Percentiles rank a stretch among this genome's conserved stretches.
Conservation (phyloP, 2,888 invertebrate species). For the Biston stratarius region DNA sequence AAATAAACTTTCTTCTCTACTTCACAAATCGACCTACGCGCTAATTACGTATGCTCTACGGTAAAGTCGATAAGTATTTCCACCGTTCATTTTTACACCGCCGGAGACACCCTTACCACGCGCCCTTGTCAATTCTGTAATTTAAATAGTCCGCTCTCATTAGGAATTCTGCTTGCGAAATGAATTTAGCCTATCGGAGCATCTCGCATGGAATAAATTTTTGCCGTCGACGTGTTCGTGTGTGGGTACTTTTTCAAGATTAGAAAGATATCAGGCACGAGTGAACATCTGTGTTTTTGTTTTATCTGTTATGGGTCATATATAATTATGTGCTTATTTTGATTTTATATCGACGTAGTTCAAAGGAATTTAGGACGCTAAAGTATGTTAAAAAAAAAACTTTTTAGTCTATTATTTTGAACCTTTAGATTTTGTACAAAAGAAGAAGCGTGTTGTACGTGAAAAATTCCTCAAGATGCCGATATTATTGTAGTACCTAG, state of each 20-base stretch:
- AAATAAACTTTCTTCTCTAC: no score
- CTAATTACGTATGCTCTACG: slow-evolving; percentile 6
- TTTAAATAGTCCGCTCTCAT: slow-evolving; percentile 47
- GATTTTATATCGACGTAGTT: no score
- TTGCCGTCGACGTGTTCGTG: slow-evolving; percentile 28
- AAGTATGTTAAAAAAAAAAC: no score
- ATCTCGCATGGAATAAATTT: slow-evolving; percentile 44
- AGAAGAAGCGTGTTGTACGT: no score
- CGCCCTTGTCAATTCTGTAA: slow-evolving; percentile 29
- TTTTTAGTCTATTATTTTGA: no score
- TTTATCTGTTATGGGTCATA: slow-evolving; percentile 1
- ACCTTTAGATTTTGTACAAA: no score
- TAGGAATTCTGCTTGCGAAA: slow-evolving; percentile 48
- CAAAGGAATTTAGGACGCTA: no score
- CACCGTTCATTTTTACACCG: slow-evolving; percentile 3
- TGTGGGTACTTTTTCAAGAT: slow-evolving; percentile 20
- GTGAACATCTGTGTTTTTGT: slow-evolving; percentile 11
- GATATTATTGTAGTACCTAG: no score
- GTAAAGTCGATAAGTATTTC: slow-evolving; percentile 10
- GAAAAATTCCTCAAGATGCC: no score
- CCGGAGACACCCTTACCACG: slow-evolving; percentile 2
- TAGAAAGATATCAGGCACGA: slow-evolving; percentile 1
- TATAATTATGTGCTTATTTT: neutral
- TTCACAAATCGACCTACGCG: neutral
- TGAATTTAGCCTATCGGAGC: slow-evolving; percentile 48